Base-by-base conservation (phyloP, 2,113 vertebrate genomes). In the Oreotrochilus melanogaster region DNA sequence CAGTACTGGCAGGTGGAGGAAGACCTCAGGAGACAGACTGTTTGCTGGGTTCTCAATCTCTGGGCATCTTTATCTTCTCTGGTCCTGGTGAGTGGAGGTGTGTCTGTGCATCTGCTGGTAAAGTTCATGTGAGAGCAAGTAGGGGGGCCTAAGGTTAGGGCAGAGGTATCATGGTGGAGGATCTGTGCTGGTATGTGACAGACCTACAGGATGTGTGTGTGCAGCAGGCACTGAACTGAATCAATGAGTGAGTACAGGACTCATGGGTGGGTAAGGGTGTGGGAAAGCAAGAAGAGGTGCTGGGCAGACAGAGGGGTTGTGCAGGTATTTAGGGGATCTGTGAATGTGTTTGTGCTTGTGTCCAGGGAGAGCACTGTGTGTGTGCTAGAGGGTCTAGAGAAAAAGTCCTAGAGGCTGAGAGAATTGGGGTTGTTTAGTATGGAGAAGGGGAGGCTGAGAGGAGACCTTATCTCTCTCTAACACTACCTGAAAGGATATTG, bases 21-120 rank as follows among this genome's bases (percentile, higher is more conserved):
- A 24, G 31, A 86, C 23, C 8, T 48, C 37, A 72, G 33, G 14
- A 24, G 9, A 14, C 3, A 37, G 10, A 1, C 17, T 0, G 0
- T 10, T n/a, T 37, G 9, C 27, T 9, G 8, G 2, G 3, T 73
- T 6, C 3, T 50, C 10, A 21, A 21, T 19, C 50, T 69, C 33
- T 7, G 16, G 24, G 19, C 0, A 0, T 9, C 25, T 43, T 62
- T 54, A 11, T 43, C 8, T 58, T 67, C 35, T 4, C 5, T n/a
- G 64, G 14, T 56, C 7, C 27, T 35, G 10, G 5, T 21, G 17
- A 21, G 4, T 18, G 48, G 7, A 7, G 3, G 11, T 31, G 18
- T 9, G 2, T 0, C 0, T 9, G 7, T 18, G 11, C 5, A 19
- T 69, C 80, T 2, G 0, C 6, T 30, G 28, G 18, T 14, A 88